Base-by-base conservation (phyloP, 1,140 invertebrate genomes). In the Scaptomyza montana region DNA sequence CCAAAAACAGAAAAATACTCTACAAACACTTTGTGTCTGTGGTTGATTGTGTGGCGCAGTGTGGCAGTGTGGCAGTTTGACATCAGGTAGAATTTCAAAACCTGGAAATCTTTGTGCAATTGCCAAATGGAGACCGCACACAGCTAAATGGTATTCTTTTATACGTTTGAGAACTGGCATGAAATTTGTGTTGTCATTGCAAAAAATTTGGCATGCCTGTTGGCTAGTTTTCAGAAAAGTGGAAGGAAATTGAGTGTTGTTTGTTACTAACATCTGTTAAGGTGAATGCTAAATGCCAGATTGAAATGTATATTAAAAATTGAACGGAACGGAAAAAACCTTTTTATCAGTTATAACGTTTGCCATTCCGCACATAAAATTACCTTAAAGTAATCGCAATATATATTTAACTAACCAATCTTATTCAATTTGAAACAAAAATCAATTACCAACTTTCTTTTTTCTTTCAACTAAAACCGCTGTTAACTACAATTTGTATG, bases 141-240 rank as follows among this genome's bases (percentile, higher is more conserved):
- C 76, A 49, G 66, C 56, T 70, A 50, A 64, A 75, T 73, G 73
- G 21, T 33, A 33, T 6, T 54, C 10, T 10, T 19, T 69, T 61
- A 63, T 55, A 47, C 62, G 62, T 50, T n/a, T 41, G 55, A 56
- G 25, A 33, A 69, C 64, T 62, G 70, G 70, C 84, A 78, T 89
- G 79, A 85, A 89, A 89, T 82, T 82, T 73, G 62, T 89, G 84
- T 89, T 89, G 84, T 80, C 74, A 89, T 72, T 75, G 84, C 84
- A 84, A 74, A 77, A 74, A 77, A 36, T 85, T 84, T 73, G 67
- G 39, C 50, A 61, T 60, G 76, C 56, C 46, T 65, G 7, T 45
- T 47, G 54, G 28, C 5, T 8, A 7, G 7, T 16, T 16, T 51
- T 39, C 10, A 30, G 8, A 25, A 28, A 19, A 3, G 12, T 10